Percentiles rank a stretch among this genome's conserved stretches.
Conservation (phyloP, 2,888 invertebrate species). For the Ecliptopera silaceata region DNA sequence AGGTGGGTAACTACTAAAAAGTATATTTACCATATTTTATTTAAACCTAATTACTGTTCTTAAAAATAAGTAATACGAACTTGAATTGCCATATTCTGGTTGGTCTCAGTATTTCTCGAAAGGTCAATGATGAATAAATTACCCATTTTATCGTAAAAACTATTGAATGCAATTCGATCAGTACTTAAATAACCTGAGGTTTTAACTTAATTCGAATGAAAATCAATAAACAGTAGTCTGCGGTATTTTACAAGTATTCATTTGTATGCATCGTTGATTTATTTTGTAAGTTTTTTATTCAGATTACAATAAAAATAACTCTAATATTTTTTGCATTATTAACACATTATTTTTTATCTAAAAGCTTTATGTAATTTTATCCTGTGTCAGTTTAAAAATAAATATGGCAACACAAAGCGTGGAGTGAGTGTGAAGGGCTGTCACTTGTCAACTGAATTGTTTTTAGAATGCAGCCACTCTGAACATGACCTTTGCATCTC, state of each 20-base stretch:
- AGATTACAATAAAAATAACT: too few species aligned
- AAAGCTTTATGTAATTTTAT: too few species aligned
- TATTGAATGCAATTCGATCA: constrained; percentile 32
- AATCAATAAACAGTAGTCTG: constrained; percentile 22
- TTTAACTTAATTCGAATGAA: constrained; percentile 18
- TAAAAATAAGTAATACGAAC: background rate
- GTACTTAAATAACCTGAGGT: constrained; percentile 23
- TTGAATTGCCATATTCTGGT: constrained; percentile 3
- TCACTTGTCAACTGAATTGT: constrained; percentile 50
- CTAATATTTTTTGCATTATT: too few species aligned
- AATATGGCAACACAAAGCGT: constrained; percentile 37
- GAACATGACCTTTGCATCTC: constrained; percentile 24
- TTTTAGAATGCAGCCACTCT: constrained; percentile 42
- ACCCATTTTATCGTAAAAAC: constrained; percentile 37
- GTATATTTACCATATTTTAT: background rate
- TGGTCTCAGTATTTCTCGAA: constrained; percentile 32
- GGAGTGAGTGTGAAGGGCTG: constrained; percentile 40
- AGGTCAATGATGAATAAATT: constrained; percentile 48
- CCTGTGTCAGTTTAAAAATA: background rate
- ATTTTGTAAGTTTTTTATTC: background rate
- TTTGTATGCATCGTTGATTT: constrained; percentile 11
- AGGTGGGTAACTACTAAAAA: too few species aligned
- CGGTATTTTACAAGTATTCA: constrained; percentile 14
- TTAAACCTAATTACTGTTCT: background rate
- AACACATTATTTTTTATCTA: too few species aligned